Conservation (phyloP, 2,888 invertebrate species). For the Copidosoma aretas region DNA sequence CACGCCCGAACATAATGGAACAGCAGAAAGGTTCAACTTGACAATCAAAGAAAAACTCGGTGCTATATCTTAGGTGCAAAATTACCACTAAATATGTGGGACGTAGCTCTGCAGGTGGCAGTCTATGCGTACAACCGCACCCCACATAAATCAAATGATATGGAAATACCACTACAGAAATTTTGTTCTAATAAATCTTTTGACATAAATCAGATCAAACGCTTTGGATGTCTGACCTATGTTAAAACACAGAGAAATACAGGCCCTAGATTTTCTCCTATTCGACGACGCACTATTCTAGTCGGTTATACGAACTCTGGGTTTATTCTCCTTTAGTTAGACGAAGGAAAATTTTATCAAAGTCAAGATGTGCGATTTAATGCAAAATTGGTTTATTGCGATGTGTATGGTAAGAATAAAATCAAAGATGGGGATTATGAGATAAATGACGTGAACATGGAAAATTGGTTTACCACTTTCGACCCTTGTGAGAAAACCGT, state of each 20-base stretch:
- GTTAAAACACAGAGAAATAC: background rate
- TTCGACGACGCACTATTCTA: conserved; percentile 1
- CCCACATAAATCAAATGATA: no score
- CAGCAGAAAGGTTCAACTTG: no score
- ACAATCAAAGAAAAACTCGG: no score
- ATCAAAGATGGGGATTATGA: conserved; percentile 1
- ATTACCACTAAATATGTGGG: no score
- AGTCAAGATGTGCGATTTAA: conserved; percentile 32
- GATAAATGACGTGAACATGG: no score
- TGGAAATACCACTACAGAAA: no score
- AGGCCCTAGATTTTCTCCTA: background rate
- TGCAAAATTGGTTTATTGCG: conserved; percentile 44
- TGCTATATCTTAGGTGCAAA: no score
- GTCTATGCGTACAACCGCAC: conserved; percentile 38
- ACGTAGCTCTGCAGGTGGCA: conserved; percentile 29
- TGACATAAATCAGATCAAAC: conserved; percentile 32
- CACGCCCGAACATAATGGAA: no score
- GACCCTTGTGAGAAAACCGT: no score
- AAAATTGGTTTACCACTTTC: no score
- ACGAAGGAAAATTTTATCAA: conserved; percentile 37
- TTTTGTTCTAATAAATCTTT: no score
- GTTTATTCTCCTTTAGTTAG: conserved; percentile 41
- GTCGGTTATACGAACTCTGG: conserved; percentile 28
- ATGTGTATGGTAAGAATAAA: conserved; percentile 25
- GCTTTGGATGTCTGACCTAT: conserved; percentile 18